Conservation (phyloP, 2,113 vertebrate genomes). For the Neopipo cinnamomea region DNA sequence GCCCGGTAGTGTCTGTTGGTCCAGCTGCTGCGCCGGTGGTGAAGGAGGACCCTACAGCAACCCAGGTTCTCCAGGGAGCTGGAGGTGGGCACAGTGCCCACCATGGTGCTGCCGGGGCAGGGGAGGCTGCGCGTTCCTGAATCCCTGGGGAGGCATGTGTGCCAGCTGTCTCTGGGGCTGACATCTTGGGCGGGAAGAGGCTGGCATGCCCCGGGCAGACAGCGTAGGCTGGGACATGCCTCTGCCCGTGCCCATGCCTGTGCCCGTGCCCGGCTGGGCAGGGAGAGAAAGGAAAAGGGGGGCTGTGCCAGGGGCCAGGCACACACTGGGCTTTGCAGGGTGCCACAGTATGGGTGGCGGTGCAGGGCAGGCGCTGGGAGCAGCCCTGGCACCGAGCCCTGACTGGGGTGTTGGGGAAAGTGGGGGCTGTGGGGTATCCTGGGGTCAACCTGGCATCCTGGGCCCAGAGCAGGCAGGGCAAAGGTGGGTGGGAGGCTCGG, state of each 20-base stretch:
- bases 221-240: constrained; percentile 40
- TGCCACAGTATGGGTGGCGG: background rate
- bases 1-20: background rate
- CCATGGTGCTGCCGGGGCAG: background rate
- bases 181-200: constrained; percentile 18
- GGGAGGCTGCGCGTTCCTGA: background rate
- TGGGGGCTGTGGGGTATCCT: background rate
- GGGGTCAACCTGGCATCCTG: rapidly evolving
- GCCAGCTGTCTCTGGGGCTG: constrained; percentile 25
- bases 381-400: background rate
- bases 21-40: rapidly evolving
- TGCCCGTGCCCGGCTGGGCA: background rate
- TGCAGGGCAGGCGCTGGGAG: background rate
- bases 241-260: background rate
- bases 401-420: background rate
- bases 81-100: background rate
- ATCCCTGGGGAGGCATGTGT: background rate
- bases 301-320: background rate
- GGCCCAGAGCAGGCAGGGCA: rapidly evolving
- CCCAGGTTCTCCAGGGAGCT: background rate
- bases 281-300: background rate
- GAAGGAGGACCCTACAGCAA: background rate
- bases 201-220: background rate
- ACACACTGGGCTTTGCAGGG: background rate
- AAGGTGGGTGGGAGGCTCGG: background rate